Base-by-base conservation (phyloP, 2,888 invertebrate genomes). In the Hypolimnas misippus region DNA sequence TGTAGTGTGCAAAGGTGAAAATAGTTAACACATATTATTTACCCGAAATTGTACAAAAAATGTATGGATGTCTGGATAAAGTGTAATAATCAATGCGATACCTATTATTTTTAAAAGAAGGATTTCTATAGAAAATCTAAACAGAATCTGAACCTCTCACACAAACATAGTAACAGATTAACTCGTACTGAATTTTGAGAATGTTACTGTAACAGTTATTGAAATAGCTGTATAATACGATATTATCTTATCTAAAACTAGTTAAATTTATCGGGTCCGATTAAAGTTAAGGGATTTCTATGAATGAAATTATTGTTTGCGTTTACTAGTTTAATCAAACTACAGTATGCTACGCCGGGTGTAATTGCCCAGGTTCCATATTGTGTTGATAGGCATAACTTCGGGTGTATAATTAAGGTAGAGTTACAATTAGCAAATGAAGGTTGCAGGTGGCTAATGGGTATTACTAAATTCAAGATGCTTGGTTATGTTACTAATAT, bases 361-460 rank as follows among this genome's bases (percentile, higher is more conserved):
- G 42, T 57, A 57, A 62, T 62, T 57, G 53, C 52, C 49, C 44
- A 29, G 52, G 62, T 53, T 38, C 62, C 62, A 62, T 46, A 46
- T 62, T 57, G 57, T 19, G 14, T 42, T 62, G 61, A 62, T 62
- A 53, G 53, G 35, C 53, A n/a, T n/a, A 51, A 51, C 31, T 51
- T 59, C 16, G 38, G 25, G 35, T 21, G n/a, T 46, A 46, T 25
- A 21, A 46, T 46, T 25, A 46, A 46, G 46, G 25, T 46, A 17
- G 16, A 42, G 17, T 46, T 21, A 46, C n/a, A 46, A 21, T 46
- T 21, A 46, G n/a, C 25, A 46, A 46, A 21, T 46, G 42, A 42
- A 42, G 42, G 42, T 16, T 17, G 17, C 42, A 42, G 40, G 40
- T 42, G 40, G 42, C 16, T 42, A 42, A 17, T 17, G 42, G 42